phyloP scores from a whole-genome alignment of 2,113 vertebrate species.

The Brienomyrus longianalis region DNA sequence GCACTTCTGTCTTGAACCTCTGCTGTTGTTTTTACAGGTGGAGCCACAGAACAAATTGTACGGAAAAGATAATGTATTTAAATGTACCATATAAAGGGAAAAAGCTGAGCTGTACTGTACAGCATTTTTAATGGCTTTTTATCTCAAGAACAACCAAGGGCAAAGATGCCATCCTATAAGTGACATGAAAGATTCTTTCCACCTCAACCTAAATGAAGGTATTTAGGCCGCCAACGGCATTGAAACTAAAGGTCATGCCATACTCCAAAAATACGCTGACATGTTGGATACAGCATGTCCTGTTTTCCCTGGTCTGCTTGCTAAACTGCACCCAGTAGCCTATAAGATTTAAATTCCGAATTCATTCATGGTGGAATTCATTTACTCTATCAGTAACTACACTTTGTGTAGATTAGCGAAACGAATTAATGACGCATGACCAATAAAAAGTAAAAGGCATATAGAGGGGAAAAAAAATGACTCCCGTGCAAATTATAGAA shows the following conservation, averaged over 20 bases:
- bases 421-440: background rate
- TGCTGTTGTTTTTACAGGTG: background rate
- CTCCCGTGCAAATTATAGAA: background rate
- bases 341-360: background rate
- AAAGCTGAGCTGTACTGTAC: background rate
- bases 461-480: background rate
- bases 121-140: background rate
- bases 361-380: background rate
- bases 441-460: background rate
- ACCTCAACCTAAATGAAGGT: background rate
- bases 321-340: background rate
- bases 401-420: conserved; percentile 1
- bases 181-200: background rate
- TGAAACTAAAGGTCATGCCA: background rate
- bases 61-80: background rate
- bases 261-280: background rate
- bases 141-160: background rate
- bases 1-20: background rate
- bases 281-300: background rate
- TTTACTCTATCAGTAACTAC: background rate
- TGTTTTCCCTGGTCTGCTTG: background rate
- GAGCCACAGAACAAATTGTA: background rate
- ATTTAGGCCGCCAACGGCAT: background rate
- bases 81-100: background rate
- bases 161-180: background rate